Percentiles rank a stretch among this genome's conserved stretches.
These are phyloP conservation scores for Andrena hattorfiana DNA, from an alignment of 2,888 invertebrate genomes.

Conservation along the genomic window DNA sequence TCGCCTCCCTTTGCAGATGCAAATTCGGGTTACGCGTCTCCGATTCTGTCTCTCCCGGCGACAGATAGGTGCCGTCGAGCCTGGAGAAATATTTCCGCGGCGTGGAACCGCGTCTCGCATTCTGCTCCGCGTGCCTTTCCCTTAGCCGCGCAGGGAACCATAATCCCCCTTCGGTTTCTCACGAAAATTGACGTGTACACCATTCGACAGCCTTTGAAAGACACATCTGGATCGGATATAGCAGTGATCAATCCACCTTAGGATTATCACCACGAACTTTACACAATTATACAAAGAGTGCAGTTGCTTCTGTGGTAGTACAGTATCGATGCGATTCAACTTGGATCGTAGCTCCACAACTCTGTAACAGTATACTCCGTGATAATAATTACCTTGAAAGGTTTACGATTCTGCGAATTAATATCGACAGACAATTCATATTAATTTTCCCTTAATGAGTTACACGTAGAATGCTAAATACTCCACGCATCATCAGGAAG, in stretches of 20 bases:
- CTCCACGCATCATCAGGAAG: no score
- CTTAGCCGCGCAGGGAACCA: not conserved
- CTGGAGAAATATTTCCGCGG: conserved; percentile 27
- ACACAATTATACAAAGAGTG: no score
- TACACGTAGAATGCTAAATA: not conserved
- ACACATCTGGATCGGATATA: not conserved
- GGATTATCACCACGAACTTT: no score
- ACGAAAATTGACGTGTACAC: not conserved
- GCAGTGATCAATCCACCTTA: no score
- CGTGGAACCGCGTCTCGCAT: not conserved
- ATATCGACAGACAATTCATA: not conserved
- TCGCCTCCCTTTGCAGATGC: conserved; percentile 43
- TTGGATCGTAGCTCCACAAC: not conserved
- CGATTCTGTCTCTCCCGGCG: conserved; percentile 34
- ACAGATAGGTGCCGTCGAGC: conserved; percentile 23
- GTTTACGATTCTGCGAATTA: not conserved
- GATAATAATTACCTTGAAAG: not conserved
- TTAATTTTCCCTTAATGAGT: conserved; percentile 21
- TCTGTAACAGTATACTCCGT: not conserved
- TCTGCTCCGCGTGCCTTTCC: not conserved
- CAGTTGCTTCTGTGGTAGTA: no score
- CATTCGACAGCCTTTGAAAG: not conserved
- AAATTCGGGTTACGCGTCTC: conserved; percentile 65
- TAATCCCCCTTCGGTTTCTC: not conserved
- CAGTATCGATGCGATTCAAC: no score